A percentile compares a stretch with the other conserved stretches of the same genome.
phyloP scores from a whole-genome alignment of 2,888 invertebrate species.

The Odontothrips loti region DNA sequence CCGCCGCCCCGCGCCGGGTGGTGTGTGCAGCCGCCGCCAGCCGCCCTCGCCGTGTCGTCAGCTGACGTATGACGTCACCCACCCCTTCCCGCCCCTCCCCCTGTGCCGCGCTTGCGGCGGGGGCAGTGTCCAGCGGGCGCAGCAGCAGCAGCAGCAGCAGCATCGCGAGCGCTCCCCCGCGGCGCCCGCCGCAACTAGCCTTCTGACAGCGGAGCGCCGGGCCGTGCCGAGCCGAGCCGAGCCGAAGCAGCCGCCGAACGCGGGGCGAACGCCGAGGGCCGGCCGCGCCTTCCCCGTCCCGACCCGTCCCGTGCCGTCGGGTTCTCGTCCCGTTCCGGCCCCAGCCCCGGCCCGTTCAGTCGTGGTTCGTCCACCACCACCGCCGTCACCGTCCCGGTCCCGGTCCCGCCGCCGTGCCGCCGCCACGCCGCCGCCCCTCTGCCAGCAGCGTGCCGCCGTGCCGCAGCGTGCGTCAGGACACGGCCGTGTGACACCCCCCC shows the following conservation, averaged over 20 bases:
- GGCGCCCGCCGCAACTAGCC: slow-evolving; percentile 15
- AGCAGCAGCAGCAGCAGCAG: background rate
- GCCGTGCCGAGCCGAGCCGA: background rate
- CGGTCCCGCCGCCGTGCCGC: background rate
- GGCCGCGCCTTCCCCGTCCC: background rate
- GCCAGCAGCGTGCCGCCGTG: background rate
- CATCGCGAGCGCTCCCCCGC: background rate
- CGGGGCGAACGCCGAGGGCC: background rate
- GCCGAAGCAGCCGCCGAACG: background rate
- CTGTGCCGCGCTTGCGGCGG: background rate
- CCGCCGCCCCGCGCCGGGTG: too few relatives aligned
- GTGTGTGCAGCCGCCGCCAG: too few relatives aligned
- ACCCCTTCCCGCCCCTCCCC: slow-evolving; percentile 15
- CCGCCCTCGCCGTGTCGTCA: background rate
- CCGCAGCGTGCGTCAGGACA: background rate
- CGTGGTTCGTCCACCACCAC: background rate
- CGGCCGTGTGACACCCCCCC: background rate
- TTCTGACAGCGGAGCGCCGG: background rate
- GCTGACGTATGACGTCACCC: slow-evolving; percentile 21
- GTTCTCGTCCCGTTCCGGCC: background rate
- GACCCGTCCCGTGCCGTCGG: background rate
- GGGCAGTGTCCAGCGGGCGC: background rate
- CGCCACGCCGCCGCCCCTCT: background rate
- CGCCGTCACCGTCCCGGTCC: background rate
- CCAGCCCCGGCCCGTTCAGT: background rate